Base-by-base conservation (phyloP, 2,797 vertebrate species). In the Sardinella longiceps region DNA sequence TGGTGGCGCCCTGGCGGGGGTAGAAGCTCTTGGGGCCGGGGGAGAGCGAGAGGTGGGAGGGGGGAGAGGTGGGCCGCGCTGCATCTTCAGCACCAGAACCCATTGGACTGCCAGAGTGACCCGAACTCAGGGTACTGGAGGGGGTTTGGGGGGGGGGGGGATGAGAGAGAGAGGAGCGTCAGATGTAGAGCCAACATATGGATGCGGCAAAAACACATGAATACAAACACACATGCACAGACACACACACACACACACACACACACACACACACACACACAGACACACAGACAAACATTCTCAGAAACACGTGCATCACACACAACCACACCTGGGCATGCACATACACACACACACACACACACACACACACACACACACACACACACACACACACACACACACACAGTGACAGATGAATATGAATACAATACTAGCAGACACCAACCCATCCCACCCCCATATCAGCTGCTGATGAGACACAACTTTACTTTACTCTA, bases 1-100 rank as follows among this genome's bases (percentile, higher is more conserved):
- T 99, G 80, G 98, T 99, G 58, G 98, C 97, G 53, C 98, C 98
- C 91, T 99, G 98, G 81, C 98, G 97, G 39, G 98, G 98, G 92
- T 99, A 99, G 96, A 98, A 99, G 89, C 96, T 99, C 92, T 98
- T 97, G 86, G 96, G 94, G 50, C 96, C 97, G 0, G 97, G 96
- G 0, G 97, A 96, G 23, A 95, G 94, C 81, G 93, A 95, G 14
- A 95, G 96, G 50, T 96, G 96, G 33, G 97, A 91, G 51, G 94
- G 92, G 25, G 94, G 93, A 82, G 96, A 91, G 90, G 95, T 91
- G 84, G 95, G 92, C 39, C 95, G 92, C 45, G 94, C 91, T 66
- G 99, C 97, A 66, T 98, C 97, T 84, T 97, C 96, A 2, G 96
- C 95, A 18, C 33, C 37, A 25, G 96, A 97, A 88, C 96, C 95